Conservation (phyloP, 2,888 invertebrate genomes). For the Eudasyphora cyanicolor region DNA sequence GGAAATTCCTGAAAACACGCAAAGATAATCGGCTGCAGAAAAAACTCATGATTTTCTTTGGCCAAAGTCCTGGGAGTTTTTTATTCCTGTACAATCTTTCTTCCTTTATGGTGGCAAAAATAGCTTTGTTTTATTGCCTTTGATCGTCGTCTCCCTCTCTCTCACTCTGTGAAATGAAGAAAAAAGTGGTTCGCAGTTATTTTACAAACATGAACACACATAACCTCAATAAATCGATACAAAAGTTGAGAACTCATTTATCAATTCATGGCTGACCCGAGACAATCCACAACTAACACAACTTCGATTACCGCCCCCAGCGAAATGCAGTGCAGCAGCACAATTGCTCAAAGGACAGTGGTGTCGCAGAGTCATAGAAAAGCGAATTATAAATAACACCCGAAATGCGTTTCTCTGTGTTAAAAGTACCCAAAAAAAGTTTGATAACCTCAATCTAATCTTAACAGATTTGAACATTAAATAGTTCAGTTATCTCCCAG, state of each 20-base stretch:
- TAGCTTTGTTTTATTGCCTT: neutral
- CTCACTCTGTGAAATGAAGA: slow-evolving; percentile 37
- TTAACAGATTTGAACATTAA: too few species aligned
- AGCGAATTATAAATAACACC: too few species aligned
- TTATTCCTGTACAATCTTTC: neutral
- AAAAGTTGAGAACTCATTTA: slow-evolving; percentile 65
- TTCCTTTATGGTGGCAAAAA: neutral
- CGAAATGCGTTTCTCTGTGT: too few species aligned
- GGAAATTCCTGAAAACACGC: slow-evolving; percentile 47
- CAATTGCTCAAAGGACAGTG: neutral
- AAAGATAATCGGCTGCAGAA: slow-evolving; percentile 17
- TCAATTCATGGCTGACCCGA: slow-evolving; percentile 65
- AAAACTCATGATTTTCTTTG: slow-evolving; percentile 49
- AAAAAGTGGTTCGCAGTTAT: slow-evolving; percentile 49
- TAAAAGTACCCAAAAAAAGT: too few species aligned
- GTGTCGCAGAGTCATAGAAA: neutral
- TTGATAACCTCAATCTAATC: too few species aligned
- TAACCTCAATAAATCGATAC: slow-evolving; percentile 66
- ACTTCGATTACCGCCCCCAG: slow-evolving; percentile 13
- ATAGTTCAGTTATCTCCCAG: too few species aligned
- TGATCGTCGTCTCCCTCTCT: slow-evolving; percentile 14
- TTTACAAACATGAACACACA: slow-evolving; percentile 57
- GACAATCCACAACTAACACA: slow-evolving; percentile 55
- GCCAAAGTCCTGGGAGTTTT: slow-evolving; percentile 15
- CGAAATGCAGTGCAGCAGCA: neutral